Evolutionary conservation across 2,888 invertebrate genomes (phyloP), one percentile per base, ranked within the genome.

Genomic region (Melitaea athalia): DNA sequence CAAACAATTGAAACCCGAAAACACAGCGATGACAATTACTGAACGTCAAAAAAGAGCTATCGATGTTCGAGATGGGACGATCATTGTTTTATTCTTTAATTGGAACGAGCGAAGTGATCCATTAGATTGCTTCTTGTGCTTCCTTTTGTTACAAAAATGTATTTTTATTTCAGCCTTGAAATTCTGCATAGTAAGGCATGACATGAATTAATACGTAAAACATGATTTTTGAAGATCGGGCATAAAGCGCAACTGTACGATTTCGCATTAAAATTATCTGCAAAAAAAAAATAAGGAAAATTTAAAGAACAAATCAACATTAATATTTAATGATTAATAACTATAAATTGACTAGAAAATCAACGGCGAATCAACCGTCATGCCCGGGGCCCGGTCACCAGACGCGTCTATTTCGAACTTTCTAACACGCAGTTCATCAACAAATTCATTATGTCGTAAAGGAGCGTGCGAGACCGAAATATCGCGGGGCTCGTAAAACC

Each of bases 391-490:
- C 80, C 84, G 86, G 89, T 88, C 86, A 88, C 87, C 87, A 87
- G 85, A 87, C 87, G 83, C 80, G 82, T 89, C 89, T 92, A 91
- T 92, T 92, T 91, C 87, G 82, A 89, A 91, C 91, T 91, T 91
- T 90, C 91, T 90, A 90, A 90, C 89, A 85, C 89, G 86, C 87
- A 91, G 92, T 92, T 91, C 92, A 92, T 92, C 91, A 92, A 92
- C 91, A 89, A 91, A 92, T 92, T 92, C 91, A 92, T 92, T 92
- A 92, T 91, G 91, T 92, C 92, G 92, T 92, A 92, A 92, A 92
- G 85, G 84, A 85, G 82, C 88, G 86, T 85, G 87, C 90, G 88
- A 88, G 91, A 91, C 92, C 90, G 87, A 92, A 92, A 92, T 92
- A 92, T 91, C 92, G 91, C 87, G 88, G 89, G 89, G 72, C 81